phyloP scores from a whole-genome alignment of 37 sponge, comb jelly and placozoan genomes.

The Axinella damicornis region DNA sequence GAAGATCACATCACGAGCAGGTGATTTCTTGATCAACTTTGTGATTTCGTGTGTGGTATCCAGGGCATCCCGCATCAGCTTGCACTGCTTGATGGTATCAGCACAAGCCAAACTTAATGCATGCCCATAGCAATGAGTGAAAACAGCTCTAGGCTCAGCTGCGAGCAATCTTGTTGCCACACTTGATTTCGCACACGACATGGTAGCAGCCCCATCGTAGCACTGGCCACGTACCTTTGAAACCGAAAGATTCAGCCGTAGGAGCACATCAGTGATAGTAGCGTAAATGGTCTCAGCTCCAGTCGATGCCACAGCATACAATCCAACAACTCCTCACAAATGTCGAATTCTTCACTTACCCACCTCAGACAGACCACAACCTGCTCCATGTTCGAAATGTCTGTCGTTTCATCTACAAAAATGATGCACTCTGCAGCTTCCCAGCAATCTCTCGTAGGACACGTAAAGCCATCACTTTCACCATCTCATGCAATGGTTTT shows the following conservation, averaged over 20 bases:
- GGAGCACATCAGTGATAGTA: slow-evolving; percentile 52
- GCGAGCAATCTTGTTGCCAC: slow-evolving; percentile 36
- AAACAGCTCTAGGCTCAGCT: slow-evolving; percentile 65
- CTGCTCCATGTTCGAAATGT: too few species aligned
- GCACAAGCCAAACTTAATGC: slow-evolving; percentile 52
- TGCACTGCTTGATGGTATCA: slow-evolving; percentile 61
- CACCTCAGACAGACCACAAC: too few species aligned
- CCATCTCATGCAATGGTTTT: too few species aligned
- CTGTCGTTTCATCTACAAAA: too few species aligned
- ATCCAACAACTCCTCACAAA: too few species aligned
- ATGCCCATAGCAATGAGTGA: slow-evolving; percentile 75
- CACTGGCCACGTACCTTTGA: slow-evolving; percentile 70
- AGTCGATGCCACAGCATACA: too few species aligned
- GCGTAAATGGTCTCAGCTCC: too few species aligned
- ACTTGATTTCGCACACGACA: slow-evolving; percentile 49
- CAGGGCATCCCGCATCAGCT: slow-evolving; percentile 66
- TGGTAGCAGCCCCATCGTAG: slow-evolving; percentile 67
- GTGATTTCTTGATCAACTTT: slow-evolving; percentile 60
- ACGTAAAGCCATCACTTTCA: too few species aligned
- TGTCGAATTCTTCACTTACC: too few species aligned
- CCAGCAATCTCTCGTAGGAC: too few species aligned
- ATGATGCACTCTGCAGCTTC: too few species aligned
- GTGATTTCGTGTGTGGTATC: slow-evolving; percentile 70
- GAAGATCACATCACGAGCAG: slow-evolving; percentile 51
- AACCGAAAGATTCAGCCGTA: slow-evolving; percentile 52